Base-by-base conservation (phyloP, 1,140 invertebrate genomes). In the Cydia amplana region DNA sequence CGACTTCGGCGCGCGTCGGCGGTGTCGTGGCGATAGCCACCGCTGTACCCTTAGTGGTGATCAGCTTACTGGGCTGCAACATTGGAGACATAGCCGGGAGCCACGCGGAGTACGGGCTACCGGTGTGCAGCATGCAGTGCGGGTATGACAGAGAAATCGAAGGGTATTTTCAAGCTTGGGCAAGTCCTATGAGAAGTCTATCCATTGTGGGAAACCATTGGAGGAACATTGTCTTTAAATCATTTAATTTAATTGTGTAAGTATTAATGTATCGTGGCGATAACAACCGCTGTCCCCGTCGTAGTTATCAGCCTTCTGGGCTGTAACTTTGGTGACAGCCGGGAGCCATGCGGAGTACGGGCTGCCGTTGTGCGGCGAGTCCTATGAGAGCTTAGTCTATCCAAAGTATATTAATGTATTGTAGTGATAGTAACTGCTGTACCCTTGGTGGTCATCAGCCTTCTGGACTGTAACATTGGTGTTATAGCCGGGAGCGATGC, bases 1-100 rank as follows among this genome's bases (percentile, higher is more conserved):
- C 78, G 72, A 91, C 89, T 0, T 87, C 90, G 0, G 83, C 88
- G 0, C 82, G 82, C 7, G 90, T 92, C 0, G 88, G 85, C 0
- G 90, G 84, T 0, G 80, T 83, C 0, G 79, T 84, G 7, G 82
- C 85, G 0, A 70, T 86, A 7, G 78, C 88, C 16, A 85, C 85
- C 10, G 85, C 83, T 4, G 78, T 80, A 0, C 84, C 89, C 76
- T 87, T 87, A 74, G 65, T 65, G 0, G 85, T 86, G 0, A 75
- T 90, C 3, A 77, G 85, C 1, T 74, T 76, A 0, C 64, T 90
- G 0, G 14, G 74, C 75, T 91, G 90, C 23, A 77, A 77, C n/a
- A 76, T 79, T 0, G 79, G 75, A 0, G 73, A 63, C 4, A 78
- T 92, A 0, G 79, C 55, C 2, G 89, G 89, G 0, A 36, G 79